Percentiles rank a stretch among this genome's conserved stretches.
Evolutionary conservation across 2,797 vertebrate genomes (phyloP).

Genomic region (Coendou prehensilis): DNA sequence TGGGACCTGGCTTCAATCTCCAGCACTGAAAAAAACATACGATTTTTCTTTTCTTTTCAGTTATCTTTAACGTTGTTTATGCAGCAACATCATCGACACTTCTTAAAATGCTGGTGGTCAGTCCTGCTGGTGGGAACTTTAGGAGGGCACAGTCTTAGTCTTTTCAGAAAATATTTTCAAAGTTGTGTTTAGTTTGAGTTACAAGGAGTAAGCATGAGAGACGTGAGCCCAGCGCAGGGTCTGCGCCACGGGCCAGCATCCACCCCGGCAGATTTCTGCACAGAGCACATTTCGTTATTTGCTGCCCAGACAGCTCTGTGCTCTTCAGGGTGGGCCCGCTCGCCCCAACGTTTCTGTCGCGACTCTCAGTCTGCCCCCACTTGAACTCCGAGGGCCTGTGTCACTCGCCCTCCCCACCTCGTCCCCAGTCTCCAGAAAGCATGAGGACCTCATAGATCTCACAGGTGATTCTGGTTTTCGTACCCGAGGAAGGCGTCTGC

Average conservation of each 20-base stretch:
- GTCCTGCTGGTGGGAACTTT: neutral
- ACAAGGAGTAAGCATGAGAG: neutral
- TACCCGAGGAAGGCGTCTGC: neutral
- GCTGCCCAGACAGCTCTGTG: neutral
- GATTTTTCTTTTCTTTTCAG: neutral
- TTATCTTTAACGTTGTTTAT: neutral
- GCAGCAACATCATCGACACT: too few species aligned
- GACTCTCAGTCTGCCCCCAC: neutral
- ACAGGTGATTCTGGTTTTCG: neutral
- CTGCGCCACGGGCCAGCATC: neutral
- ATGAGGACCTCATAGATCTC: neutral
- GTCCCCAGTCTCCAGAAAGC: neutral
- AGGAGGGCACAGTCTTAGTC: neutral
- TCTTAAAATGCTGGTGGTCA: neutral
- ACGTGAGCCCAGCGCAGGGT: neutral
- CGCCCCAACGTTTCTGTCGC: fast-evolving
- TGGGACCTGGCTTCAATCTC: neutral
- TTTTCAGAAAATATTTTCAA: neutral
- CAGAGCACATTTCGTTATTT: neutral
- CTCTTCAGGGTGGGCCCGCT: neutral
- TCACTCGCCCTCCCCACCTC: neutral
- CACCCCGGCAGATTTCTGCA: neutral
- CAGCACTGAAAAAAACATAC: neutral
- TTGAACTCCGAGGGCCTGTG: neutral
- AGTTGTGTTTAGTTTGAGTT: neutral